Conservation (phyloP, 2,888 invertebrate species). For the Leptopilina myrica region DNA sequence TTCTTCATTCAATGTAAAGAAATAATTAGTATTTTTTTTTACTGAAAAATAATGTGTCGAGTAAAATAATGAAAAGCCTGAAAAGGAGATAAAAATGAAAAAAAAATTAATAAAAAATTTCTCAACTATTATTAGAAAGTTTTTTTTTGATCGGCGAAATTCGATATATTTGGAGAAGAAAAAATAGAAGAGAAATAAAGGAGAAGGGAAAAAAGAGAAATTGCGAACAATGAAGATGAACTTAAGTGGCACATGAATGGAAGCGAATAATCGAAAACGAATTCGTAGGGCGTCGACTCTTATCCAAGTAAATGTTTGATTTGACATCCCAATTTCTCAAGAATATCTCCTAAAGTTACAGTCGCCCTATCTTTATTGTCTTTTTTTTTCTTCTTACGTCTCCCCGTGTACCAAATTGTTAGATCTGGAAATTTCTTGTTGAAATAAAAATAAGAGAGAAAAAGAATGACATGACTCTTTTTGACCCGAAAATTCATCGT, state of each 20-base stretch:
- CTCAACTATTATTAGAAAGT: background rate
- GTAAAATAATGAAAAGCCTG: too few species aligned
- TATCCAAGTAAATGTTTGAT: slow-evolving; percentile 11
- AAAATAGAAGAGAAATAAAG: background rate
- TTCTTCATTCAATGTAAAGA: too few species aligned
- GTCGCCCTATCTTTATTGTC: background rate
- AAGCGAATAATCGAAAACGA: slow-evolving; percentile 35
- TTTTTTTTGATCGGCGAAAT: background rate
- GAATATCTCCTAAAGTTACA: slow-evolving; percentile 19
- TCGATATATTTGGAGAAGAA: background rate
- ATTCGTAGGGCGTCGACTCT: slow-evolving; percentile 20
- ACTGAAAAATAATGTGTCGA: too few species aligned
- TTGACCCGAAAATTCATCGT: too few species aligned
- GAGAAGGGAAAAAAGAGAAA: background rate
- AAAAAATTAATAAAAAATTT: too few species aligned
- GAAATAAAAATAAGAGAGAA: background rate
- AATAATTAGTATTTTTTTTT: too few species aligned
- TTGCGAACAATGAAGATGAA: slow-evolving; percentile 2
- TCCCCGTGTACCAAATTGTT: background rate
- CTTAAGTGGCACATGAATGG: slow-evolving; percentile 14
- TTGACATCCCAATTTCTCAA: slow-evolving; percentile 15
- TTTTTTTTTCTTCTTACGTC: background rate
- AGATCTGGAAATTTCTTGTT: background rate
- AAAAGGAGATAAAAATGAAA: too few species aligned
- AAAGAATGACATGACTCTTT: background rate